phyloP scores from a whole-genome alignment of 2,113 vertebrate species.

The Corvus moneduloides region DNA sequence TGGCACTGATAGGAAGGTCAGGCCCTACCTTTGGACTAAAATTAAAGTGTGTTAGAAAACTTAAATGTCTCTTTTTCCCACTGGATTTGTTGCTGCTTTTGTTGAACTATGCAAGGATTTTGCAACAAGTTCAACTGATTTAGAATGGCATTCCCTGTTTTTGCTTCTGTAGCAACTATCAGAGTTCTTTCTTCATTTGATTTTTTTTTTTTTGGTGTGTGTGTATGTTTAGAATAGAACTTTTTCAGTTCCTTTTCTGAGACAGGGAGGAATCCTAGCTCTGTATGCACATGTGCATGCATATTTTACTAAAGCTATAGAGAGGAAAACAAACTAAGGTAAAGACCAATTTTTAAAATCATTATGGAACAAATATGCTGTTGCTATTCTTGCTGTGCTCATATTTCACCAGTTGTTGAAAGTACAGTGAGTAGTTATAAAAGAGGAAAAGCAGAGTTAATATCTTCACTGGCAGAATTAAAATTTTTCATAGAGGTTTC shows the following conservation, averaged over 20 bases:
- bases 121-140: not conserved
- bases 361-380: not conserved
- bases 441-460: not conserved
- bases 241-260: not conserved
- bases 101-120: not conserved
- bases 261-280: not conserved
- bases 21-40: not conserved
- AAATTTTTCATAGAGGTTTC: not conserved
- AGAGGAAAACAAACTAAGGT: not conserved
- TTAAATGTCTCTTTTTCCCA: not conserved
- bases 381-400: not conserved
- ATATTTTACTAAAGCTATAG: not conserved
- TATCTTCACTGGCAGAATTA: not conserved
- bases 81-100: not conserved
- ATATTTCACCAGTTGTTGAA: not conserved
- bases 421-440: not conserved
- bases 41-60: not conserved
- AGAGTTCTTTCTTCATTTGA: not conserved
- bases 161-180: not conserved
- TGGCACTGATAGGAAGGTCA: not conserved
- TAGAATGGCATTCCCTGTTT: not conserved
- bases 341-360: not conserved
- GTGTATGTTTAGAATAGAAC: not conserved
- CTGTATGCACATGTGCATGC: not conserved
- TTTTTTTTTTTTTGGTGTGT: not conserved